These are phyloP conservation scores for Pocota personata DNA, from an alignment of 2,888 invertebrate genomes.

Conservation along the genomic window DNA sequence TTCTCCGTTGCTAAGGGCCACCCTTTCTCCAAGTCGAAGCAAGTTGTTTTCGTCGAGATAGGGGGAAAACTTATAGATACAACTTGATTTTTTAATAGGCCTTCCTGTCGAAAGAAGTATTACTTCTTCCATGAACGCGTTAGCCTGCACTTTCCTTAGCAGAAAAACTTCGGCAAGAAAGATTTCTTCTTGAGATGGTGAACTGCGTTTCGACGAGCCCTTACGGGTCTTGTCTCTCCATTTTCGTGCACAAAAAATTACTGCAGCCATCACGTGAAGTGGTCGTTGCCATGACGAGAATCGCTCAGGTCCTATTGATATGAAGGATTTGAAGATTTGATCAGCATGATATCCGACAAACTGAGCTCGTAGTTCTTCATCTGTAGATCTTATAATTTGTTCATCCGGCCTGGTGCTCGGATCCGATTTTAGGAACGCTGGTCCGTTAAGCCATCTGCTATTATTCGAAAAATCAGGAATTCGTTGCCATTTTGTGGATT, in stretches of 20 bases:
- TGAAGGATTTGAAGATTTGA: neutral
- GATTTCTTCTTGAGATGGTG: slow-evolving; percentile 5
- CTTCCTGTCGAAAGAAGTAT: neutral
- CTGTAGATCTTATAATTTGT: neutral
- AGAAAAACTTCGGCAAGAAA: neutral
- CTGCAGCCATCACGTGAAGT: neutral
- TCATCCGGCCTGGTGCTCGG: neutral
- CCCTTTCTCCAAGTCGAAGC: neutral
- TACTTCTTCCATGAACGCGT: neutral
- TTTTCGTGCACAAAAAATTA: neutral
- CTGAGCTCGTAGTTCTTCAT: slow-evolving; percentile 21
- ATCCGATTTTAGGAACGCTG: neutral
- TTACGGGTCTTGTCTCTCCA: neutral
- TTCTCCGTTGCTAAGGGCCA: neutral
- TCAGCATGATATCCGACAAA: neutral
- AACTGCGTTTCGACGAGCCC: neutral
- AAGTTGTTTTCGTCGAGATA: neutral
- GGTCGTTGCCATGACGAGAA: slow-evolving; percentile 11
- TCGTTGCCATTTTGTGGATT: slow-evolving; percentile 37
- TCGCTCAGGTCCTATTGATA: slow-evolving; percentile 6
- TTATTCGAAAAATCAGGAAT: neutral
- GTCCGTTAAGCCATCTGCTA: slow-evolving; percentile 39
- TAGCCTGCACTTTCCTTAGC: neutral
- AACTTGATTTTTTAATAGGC: neutral
- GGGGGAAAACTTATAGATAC: slow-evolving; percentile 1